Percentiles rank a stretch among this genome's conserved stretches.
Evolutionary conservation across 2,797 vertebrate species (phyloP).

Genomic region (Alectoris magna): DNA sequence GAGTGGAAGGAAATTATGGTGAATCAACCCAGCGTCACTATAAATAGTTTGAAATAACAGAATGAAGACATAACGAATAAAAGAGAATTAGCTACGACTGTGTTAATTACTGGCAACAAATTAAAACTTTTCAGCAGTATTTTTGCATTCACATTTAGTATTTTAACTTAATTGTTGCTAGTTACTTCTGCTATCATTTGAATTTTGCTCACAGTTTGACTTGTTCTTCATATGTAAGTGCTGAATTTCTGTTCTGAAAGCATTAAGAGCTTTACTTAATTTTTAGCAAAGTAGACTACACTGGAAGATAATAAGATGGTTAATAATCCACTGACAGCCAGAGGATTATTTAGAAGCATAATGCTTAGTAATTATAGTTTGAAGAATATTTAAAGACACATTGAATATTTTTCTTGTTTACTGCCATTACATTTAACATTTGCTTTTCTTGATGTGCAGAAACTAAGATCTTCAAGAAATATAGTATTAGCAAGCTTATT

Average conservation of each 20-base stretch:
- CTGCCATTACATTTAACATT: background rate
- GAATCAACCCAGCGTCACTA: slow-evolving; percentile 62
- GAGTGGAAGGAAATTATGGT: slow-evolving; percentile 73
- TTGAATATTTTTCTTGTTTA: background rate
- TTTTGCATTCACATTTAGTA: slow-evolving; percentile 63
- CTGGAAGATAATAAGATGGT: slow-evolving; percentile 44
- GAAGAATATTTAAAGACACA: background rate
- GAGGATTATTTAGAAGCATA: background rate
- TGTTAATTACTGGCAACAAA: slow-evolving; percentile 76
- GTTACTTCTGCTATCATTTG: slow-evolving; percentile 9
- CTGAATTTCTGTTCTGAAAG: slow-evolving; percentile 30
- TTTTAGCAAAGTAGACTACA: slow-evolving; percentile 50
- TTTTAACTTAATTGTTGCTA: slow-evolving; percentile 49
- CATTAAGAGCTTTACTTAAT: slow-evolving; percentile 37
- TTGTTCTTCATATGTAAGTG: slow-evolving; percentile 9
- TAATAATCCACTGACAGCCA: slow-evolving; percentile 33
- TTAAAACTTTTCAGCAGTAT: slow-evolving; percentile 75
- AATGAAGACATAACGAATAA: slow-evolving; percentile 68
- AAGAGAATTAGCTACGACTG: slow-evolving; percentile 63
- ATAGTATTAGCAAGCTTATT: background rate
- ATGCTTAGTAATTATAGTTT: background rate
- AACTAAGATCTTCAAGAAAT: background rate
- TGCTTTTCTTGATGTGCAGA: background rate
- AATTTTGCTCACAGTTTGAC: slow-evolving; percentile 18
- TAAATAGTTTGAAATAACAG: slow-evolving; percentile 76